Conservation (phyloP, 2,888 invertebrate genomes). For the Griposia aprilina region DNA sequence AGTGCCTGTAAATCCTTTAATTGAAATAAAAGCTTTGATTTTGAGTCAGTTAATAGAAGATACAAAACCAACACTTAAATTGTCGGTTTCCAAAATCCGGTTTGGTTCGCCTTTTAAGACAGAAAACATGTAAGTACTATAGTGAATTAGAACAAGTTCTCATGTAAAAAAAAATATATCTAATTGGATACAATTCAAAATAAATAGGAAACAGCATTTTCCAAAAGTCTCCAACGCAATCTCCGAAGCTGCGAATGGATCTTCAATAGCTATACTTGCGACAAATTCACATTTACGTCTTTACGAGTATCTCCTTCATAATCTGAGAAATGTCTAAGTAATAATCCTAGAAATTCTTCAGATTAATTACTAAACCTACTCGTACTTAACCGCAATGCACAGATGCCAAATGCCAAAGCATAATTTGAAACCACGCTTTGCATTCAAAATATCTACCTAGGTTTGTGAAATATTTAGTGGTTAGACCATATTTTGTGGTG, state of each 20-base stretch:
- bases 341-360: slow-evolving; percentile 28
- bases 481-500: slow-evolving; percentile 12
- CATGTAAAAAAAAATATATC: not conserved
- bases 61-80: not conserved
- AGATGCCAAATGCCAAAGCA: slow-evolving; percentile 44
- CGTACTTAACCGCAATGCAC: slow-evolving; percentile 19
- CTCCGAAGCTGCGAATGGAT: not conserved
- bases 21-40: not conserved
- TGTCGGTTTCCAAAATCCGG: not conserved
- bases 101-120: not conserved
- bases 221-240: not conserved
- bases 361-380: slow-evolving; percentile 16
- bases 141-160: not conserved
- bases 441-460: slow-evolving; percentile 38
- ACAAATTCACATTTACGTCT: slow-evolving; percentile 3
- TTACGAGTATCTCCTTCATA: not conserved
- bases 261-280: not conserved
- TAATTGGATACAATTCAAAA: not conserved
- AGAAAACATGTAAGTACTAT: not conserved
- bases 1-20: not conserved
- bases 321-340: slow-evolving; percentile 14
- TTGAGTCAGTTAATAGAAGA: not conserved
- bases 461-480: slow-evolving; percentile 43
- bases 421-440: slow-evolving; percentile 46
- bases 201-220: not conserved